These are phyloP conservation scores for Pammene fasciana DNA, from an alignment of 2,888 invertebrate species.

Conservation along the genomic window DNA sequence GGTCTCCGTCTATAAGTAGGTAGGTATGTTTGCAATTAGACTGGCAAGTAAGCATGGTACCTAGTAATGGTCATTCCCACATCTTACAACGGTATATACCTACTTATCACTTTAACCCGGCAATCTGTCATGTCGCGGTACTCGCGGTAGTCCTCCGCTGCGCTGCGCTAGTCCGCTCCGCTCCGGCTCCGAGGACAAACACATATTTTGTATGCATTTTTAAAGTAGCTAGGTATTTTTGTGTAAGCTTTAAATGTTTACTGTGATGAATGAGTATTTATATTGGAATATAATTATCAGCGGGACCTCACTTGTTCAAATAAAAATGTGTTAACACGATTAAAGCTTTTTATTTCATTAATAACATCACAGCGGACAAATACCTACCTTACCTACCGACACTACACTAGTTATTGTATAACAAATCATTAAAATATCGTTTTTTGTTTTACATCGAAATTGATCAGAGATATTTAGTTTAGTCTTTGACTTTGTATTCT, in stretches of 20 bases:
- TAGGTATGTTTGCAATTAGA: too few relatives aligned
- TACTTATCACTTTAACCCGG: too few relatives aligned
- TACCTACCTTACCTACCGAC: too few relatives aligned
- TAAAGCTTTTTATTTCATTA: conserved; percentile 38
- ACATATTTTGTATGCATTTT: conserved; percentile 1
- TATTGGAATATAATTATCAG: conserved; percentile 4
- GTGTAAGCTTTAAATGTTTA: conserved; percentile 22
- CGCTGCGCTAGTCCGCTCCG: too few relatives aligned
- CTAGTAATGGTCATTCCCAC: too few relatives aligned
- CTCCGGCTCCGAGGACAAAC: too few relatives aligned
- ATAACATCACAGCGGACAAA: conserved; percentile 36
- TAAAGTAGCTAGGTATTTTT: conserved; percentile 23
- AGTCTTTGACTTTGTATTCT: conserved; percentile 4
- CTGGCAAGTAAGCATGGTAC: too few relatives aligned
- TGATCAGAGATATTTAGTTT: conserved; percentile 11
- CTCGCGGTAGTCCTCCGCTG: too few relatives aligned
- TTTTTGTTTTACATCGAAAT: background rate
- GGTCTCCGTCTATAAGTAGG: too few relatives aligned
- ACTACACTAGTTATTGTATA: too few relatives aligned
- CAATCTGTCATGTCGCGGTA: too few relatives aligned
- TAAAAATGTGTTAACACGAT: conserved; percentile 38
- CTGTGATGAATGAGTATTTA: conserved; percentile 2
- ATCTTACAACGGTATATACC: too few relatives aligned
- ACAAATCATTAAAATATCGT: conserved; percentile 4
- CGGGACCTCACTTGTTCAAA: conserved; percentile 25